phyloP scores from a whole-genome alignment of 2,797 vertebrate genomes.

The Sandelia bainsii region DNA sequence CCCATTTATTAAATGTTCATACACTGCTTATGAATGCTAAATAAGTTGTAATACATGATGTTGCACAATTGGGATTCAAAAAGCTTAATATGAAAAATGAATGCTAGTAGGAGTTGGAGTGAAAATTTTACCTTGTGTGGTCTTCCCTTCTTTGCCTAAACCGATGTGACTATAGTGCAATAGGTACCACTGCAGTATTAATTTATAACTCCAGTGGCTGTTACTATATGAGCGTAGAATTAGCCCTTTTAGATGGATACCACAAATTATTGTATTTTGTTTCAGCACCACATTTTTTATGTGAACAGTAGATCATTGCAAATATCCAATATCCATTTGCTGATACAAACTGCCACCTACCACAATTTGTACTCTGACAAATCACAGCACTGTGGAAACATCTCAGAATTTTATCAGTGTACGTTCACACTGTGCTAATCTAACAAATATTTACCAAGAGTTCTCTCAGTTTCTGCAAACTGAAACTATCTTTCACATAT shows the following conservation, averaged over 20 bases:
- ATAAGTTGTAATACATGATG: neutral
- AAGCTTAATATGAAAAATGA: neutral
- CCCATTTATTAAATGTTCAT: neutral
- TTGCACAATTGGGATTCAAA: neutral
- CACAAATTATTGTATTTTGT: constrained; percentile 51
- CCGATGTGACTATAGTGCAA: neutral
- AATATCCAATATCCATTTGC: constrained; percentile 56
- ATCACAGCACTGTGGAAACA: constrained; percentile 23
- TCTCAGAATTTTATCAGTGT: constrained; percentile 31
- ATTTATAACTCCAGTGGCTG: constrained; percentile 20
- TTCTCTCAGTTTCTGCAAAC: constrained; percentile 32
- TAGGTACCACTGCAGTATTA: neutral
- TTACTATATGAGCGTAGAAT: constrained; percentile 15
- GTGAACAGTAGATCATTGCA: constrained; percentile 42
- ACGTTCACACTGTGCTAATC: constrained; percentile 34
- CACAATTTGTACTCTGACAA: constrained; percentile 34
- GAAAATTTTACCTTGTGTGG: neutral
- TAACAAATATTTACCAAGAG: constrained; percentile 35
- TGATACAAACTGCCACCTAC: constrained; percentile 30
- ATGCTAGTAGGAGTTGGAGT: too few species aligned
- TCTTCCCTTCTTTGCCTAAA: neutral
- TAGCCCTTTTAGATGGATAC: constrained; percentile 29
- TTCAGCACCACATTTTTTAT: constrained; percentile 47
- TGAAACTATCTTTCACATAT: constrained; percentile 8
- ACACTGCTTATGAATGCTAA: neutral